These are phyloP conservation scores for Chromis chromis DNA, from an alignment of 2,797 vertebrate genomes.

Conservation along the genomic window DNA sequence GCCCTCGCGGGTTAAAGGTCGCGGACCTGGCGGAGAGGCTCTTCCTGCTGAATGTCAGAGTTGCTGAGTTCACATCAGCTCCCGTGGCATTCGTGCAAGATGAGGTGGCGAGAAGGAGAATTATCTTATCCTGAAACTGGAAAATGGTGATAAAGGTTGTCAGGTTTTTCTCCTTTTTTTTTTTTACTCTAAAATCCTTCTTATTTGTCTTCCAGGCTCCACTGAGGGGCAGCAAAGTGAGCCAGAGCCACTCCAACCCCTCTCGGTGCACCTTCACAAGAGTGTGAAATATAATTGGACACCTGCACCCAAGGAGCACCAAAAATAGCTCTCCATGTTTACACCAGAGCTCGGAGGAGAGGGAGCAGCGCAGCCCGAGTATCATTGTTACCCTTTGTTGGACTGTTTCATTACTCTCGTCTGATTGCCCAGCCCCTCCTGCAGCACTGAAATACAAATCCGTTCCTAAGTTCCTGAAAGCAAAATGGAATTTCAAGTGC, in stretches of 20 bases:
- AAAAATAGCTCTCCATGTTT: slow-evolving; percentile 75
- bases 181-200: background rate
- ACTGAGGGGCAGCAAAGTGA: slow-evolving; percentile 55
- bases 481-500: slow-evolving; percentile 62
- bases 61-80: slow-evolving; percentile 17
- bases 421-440: slow-evolving; percentile 44
- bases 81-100: slow-evolving; percentile 8
- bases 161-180: background rate
- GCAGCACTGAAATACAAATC: slow-evolving; percentile 56
- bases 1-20: slow-evolving; percentile 37
- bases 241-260: slow-evolving; percentile 31
- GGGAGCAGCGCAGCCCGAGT: slow-evolving; percentile 38
- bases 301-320: slow-evolving; percentile 76
- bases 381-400: slow-evolving; percentile 64
- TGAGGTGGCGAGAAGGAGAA: background rate
- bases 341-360: slow-evolving; percentile 53
- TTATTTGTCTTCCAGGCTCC: slow-evolving; percentile 25
- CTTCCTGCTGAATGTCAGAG: slow-evolving; percentile 27
- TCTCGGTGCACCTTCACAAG: slow-evolving; percentile 67
- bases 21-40: background rate
- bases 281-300: slow-evolving; percentile 84
- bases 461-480: slow-evolving; percentile 53
- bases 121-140: background rate
- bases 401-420: slow-evolving; percentile 43
- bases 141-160: background rate